phyloP scores from a whole-genome alignment of 1,140 invertebrate species.

The Dreissena polymorpha region DNA sequence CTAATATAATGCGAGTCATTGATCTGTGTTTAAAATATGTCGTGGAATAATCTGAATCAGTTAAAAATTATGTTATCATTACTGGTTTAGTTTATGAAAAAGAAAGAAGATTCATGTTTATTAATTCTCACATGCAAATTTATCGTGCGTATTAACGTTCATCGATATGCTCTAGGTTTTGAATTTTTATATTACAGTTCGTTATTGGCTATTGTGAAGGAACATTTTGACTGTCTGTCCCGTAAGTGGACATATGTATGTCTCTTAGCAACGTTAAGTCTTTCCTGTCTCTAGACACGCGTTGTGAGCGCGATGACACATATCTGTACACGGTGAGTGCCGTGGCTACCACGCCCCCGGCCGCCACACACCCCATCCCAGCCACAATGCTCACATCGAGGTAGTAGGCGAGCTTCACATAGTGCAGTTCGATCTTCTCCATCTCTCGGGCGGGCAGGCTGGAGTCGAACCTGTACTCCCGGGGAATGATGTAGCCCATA shows the following conservation, averaged over 20 bases:
- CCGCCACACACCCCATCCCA: constrained; percentile 50
- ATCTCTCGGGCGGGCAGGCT: constrained; percentile 49
- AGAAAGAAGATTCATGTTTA: too few species aligned
- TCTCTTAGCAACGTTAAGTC: constrained; percentile 32
- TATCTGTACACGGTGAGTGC: constrained; percentile 9
- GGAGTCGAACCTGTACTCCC: constrained; percentile 42
- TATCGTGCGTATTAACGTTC: too few species aligned
- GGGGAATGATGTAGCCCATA: constrained; percentile 42
- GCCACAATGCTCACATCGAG: constrained; percentile 44
- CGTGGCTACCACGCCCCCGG: constrained; percentile 31
- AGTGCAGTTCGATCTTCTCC: constrained; percentile 50
- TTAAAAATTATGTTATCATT: too few species aligned
- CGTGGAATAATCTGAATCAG: too few species aligned
- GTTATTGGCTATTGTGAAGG: too few species aligned
- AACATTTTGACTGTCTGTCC: neutral
- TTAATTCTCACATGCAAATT: too few species aligned
- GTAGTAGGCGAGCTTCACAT: constrained; percentile 21
- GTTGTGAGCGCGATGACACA: neutral
- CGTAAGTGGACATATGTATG: neutral
- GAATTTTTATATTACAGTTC: too few species aligned
- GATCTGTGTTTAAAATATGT: too few species aligned
- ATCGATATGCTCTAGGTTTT: too few species aligned
- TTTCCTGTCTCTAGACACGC: neutral
- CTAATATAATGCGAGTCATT: too few species aligned
- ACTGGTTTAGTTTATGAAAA: too few species aligned